phyloP scores from a whole-genome alignment of 2,888 invertebrate genomes.

The Hemithea aestivaria region DNA sequence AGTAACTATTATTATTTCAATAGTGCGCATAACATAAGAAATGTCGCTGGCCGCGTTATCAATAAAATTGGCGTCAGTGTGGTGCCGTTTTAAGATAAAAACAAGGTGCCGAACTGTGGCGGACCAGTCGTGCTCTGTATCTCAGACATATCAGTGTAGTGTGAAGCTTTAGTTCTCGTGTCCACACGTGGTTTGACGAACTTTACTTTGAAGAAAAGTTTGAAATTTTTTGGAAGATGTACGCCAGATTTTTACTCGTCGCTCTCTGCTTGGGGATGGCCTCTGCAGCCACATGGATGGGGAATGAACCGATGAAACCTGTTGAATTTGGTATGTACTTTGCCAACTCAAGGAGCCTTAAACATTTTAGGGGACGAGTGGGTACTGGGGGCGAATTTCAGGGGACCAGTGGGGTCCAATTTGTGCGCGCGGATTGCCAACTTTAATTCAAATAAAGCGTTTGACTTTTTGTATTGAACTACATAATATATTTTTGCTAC shows the following conservation, averaged over 20 bases:
- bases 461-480: no score
- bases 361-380: no score
- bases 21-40: constrained; percentile 2
- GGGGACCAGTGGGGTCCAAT: no score
- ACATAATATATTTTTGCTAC: no score
- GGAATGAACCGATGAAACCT: constrained; percentile 48
- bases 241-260: constrained; percentile 50
- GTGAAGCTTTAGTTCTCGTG: constrained; percentile 1
- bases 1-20: no score
- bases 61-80: constrained; percentile 33
- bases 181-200: constrained; percentile 2
- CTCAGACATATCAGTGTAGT: constrained; percentile 17
- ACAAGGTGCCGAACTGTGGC: constrained; percentile 37
- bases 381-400: no score
- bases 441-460: no score
- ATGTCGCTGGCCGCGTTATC: constrained; percentile 6
- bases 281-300: constrained; percentile 48
- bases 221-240: constrained; percentile 38
- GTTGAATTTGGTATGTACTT: constrained; percentile 51
- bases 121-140: constrained; percentile 47
- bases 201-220: constrained; percentile 2
- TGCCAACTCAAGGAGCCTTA: no score
- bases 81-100: constrained; percentile 52
- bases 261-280: constrained; percentile 44
- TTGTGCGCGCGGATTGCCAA: no score